Percentiles rank a stretch among this genome's conserved stretches.
These are phyloP conservation scores for Onchidella celtica DNA, from an alignment of 2,888 invertebrate species.

Conservation along the genomic window DNA sequence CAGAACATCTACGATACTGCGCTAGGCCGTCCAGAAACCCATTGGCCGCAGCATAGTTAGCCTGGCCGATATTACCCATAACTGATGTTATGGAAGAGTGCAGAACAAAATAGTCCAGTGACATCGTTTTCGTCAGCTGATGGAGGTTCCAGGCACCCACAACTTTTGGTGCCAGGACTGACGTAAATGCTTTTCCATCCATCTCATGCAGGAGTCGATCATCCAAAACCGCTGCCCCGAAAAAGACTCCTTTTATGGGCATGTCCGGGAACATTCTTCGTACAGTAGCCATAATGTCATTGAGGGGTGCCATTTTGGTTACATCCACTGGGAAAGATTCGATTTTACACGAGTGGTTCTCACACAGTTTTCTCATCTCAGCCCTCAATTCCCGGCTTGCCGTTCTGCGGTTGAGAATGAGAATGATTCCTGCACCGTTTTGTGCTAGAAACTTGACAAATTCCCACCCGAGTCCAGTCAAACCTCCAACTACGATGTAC, in stretches of 20 bases:
- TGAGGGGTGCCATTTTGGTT: slow-evolving; percentile 52
- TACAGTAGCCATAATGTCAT: slow-evolving; percentile 51
- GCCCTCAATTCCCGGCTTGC: no score
- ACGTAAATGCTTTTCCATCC: slow-evolving; percentile 54
- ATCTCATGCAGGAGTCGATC: no score
- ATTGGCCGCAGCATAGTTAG: slow-evolving; percentile 69
- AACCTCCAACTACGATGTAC: slow-evolving; percentile 67
- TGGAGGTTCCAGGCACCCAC: no score
- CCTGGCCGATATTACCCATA: slow-evolving; percentile 66
- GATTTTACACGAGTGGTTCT: no score
- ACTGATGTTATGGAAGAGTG: slow-evolving; percentile 68
- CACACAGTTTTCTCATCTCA: no score
- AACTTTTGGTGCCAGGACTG: slow-evolving; percentile 62
- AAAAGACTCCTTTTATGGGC: slow-evolving; percentile 66
- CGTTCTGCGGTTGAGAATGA: no score
- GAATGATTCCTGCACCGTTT: slow-evolving; percentile 60
- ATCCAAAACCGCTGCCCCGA: no score
- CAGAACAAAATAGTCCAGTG: slow-evolving; percentile 67
- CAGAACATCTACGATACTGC: slow-evolving; percentile 59
- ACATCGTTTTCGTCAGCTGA: slow-evolving; percentile 54
- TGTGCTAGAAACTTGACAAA: slow-evolving; percentile 58
- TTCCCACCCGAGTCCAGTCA: slow-evolving; percentile 70
- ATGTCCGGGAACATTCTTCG: slow-evolving; percentile 29
- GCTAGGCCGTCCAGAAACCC: slow-evolving; percentile 67
- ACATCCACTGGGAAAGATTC: slow-evolving; percentile 59